Evolutionary conservation across 2,113 vertebrate species (phyloP).

Genomic region (Ciconia boyciana): DNA sequence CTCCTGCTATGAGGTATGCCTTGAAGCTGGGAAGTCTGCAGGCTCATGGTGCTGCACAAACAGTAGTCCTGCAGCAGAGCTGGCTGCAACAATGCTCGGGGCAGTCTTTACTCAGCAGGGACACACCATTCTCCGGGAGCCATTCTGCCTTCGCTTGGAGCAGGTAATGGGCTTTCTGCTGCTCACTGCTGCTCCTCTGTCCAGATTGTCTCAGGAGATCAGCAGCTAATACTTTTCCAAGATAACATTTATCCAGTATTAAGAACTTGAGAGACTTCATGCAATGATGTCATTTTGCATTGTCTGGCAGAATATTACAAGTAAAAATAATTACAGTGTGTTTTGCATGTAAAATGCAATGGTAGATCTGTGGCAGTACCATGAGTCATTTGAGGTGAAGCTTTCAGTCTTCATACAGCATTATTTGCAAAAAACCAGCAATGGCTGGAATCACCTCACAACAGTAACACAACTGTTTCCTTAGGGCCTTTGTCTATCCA

Average conservation of each 20-base stretch:
- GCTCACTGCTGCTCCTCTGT: background rate
- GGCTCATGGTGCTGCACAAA: background rate
- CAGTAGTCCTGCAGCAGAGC: background rate
- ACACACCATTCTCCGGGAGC: background rate
- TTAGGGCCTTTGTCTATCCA: background rate
- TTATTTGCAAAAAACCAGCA: background rate
- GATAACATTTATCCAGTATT: background rate
- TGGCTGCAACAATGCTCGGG: background rate
- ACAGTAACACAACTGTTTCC: background rate
- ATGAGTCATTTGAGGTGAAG: background rate
- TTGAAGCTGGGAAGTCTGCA: background rate
- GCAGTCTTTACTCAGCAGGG: background rate
- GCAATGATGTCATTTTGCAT: background rate
- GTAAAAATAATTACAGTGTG: background rate
- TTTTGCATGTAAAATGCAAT: background rate
- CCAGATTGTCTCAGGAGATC: background rate
- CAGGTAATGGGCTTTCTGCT: background rate
- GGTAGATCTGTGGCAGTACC: background rate
- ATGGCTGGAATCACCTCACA: background rate
- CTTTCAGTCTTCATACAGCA: background rate
- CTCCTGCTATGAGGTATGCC: background rate
- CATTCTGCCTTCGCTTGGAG: background rate
- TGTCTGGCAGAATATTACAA: background rate
- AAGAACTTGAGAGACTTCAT: background rate
- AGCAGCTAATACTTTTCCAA: background rate